Evolutionary conservation across 2,888 invertebrate species (phyloP).

Genomic region (Deroplatys truncata): DNA sequence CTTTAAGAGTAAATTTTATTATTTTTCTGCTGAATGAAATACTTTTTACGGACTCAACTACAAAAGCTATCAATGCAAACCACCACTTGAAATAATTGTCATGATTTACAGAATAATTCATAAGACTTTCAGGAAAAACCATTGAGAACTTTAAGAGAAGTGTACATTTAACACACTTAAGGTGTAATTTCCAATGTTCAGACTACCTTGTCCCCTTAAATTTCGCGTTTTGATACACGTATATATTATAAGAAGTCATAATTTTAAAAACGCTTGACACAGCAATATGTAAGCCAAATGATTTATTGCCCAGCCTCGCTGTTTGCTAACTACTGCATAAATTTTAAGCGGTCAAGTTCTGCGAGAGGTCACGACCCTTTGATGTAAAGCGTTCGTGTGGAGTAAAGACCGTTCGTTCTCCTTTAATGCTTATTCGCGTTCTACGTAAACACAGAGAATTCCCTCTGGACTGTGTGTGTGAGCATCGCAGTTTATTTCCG

Average conservation of each 20-base stretch:
- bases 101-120: too few relatives aligned
- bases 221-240: too few relatives aligned
- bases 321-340: not conserved
- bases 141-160: too few relatives aligned
- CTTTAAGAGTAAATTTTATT: too few relatives aligned
- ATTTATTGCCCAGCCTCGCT: not conserved
- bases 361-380: not conserved
- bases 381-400: not conserved
- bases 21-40: too few relatives aligned
- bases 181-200: too few relatives aligned
- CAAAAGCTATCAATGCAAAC: too few relatives aligned
- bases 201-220: too few relatives aligned
- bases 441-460: not conserved
- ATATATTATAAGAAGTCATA: not conserved
- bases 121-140: too few relatives aligned
- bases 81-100: too few relatives aligned
- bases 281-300: not conserved
- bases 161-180: too few relatives aligned
- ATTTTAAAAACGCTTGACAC: not conserved
- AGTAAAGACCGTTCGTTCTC: not conserved
- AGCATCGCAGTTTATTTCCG: not conserved
- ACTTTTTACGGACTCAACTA: too few relatives aligned
- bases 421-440: not conserved
- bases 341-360: not conserved
- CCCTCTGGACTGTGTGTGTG: not conserved